Conservation (phyloP, 2,113 vertebrate genomes). For the Myotis yumanensis region DNA sequence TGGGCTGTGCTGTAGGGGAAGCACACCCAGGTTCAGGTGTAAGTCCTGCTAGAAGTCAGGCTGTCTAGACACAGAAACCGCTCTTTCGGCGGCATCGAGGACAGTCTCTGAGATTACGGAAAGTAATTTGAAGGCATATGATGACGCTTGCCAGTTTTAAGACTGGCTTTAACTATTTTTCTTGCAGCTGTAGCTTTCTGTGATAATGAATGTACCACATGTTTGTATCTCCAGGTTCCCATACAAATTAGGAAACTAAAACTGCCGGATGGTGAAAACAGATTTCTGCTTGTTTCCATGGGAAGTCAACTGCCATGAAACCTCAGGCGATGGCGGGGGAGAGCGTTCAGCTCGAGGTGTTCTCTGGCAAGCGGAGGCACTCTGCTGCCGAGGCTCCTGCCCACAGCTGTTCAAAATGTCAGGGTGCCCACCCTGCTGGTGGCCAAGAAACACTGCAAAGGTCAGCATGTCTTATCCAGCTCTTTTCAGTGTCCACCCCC, state of each 20-base stretch:
- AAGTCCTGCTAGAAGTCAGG: not conserved
- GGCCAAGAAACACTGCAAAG: not conserved
- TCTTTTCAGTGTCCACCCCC: not conserved
- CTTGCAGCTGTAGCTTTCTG: conserved; percentile 65
- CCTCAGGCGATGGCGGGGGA: not conserved
- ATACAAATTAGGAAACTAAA: conserved; percentile 81
- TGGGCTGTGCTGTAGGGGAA: not conserved
- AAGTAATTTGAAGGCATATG: conserved; percentile 30
- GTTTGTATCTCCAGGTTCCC: conserved; percentile 76
- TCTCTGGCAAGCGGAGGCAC: not conserved
- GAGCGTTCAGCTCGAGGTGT: not conserved
- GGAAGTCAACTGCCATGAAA: conserved; percentile 70
- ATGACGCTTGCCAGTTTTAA: conserved; percentile 12
- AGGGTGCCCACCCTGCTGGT: not conserved
- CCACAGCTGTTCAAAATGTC: too few relatives aligned
- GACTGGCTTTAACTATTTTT: conserved; percentile 40
- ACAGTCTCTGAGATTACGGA: conserved; percentile 42
- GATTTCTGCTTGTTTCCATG: conserved; percentile 76
- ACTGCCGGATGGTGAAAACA: conserved; percentile 77
- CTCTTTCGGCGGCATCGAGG: not conserved
- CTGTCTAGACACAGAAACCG: conserved; percentile 8
- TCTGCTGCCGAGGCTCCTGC: not conserved
- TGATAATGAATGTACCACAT: conserved; percentile 78
- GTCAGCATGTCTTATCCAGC: not conserved
- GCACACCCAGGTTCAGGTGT: not conserved